phyloP scores from a whole-genome alignment of 2,797 vertebrate genomes.

The Girardinus metallicus region DNA sequence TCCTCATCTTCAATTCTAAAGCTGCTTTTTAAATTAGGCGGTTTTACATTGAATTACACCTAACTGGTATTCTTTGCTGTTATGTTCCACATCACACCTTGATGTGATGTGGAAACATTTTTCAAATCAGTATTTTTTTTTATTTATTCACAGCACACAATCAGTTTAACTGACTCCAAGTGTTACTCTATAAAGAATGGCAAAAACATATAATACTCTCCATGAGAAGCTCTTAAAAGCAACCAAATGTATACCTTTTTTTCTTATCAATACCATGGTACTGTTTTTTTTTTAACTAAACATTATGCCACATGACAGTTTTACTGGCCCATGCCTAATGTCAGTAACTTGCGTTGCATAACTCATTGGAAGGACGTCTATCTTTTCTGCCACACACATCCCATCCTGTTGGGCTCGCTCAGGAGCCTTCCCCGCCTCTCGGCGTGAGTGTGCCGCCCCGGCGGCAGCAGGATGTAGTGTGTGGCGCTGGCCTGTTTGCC shows the following conservation, averaged over 20 bases:
- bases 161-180: not conserved
- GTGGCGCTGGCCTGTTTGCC: slow-evolving; percentile 94
- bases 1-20: not conserved
- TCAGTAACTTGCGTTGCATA: slow-evolving; percentile 18
- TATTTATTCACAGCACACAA: not conserved
- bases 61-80: not conserved
- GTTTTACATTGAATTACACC: not conserved
- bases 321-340: slow-evolving; percentile 4
- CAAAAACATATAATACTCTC: not conserved
- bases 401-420: slow-evolving; percentile 82
- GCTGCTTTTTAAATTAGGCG: not conserved
- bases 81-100: not conserved
- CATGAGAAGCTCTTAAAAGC: not conserved
- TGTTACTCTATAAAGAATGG: not conserved
- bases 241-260: not conserved
- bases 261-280: not conserved
- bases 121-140: not conserved
- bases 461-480: slow-evolving; percentile 96
- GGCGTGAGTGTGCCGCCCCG: slow-evolving; percentile 84
- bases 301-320: not conserved
- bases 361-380: slow-evolving; percentile 63
- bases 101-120: not conserved
- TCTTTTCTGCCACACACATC: slow-evolving; percentile 75
- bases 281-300: not conserved
- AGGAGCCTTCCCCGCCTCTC: slow-evolving; percentile 88